Evolutionary conservation across 2,113 vertebrate species (phyloP), one percentile per base, ranked within the genome.

Genomic region (Nestor notabilis): DNA sequence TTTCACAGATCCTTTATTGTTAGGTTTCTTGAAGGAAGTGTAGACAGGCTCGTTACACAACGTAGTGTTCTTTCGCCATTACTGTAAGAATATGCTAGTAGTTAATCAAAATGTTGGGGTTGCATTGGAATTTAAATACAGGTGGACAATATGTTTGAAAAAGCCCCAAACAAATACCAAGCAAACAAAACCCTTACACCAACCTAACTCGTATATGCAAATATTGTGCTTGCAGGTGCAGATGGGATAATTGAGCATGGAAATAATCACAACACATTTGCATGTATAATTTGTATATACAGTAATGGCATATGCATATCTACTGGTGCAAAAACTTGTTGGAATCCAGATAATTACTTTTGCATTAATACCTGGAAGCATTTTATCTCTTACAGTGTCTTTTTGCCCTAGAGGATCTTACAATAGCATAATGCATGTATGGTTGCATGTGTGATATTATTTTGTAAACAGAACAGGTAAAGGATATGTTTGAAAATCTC

Each of bases 261-360:
- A 91, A 95, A 94, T 88, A 85, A 95, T 87, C 91, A 80, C 77
- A 80, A 63, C 56, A 69, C 52, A 94, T 94, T 93, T 96, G 87
- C 95, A 93, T 91, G 63, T 81, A 19, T 89, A 87, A 90, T 97
- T 86, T 76, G 39, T 87, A 12, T 53, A 39, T 61, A 46, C 72
- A 72, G 65, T 37, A 82, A 72, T 89, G 91, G 47, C 69, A 82
- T 70, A 19, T 82, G 69, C 60, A 43, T 61, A 83, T 70, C 60
- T 64, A 14, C 55, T 92, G 58, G 15, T 92, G 83, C 43, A 87
- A 71, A 81, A 79, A 20, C 46, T 35, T 74, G 17, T 49, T 75
- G 52, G n/a, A 76, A 84, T 68, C 23, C 37, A 44, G 60, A 17
- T 56, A 86, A 44, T 87, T 78, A 5, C 65, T 82, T 89, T 56